Conservation (phyloP, 2,113 vertebrate species). For the Cebus imitator region DNA sequence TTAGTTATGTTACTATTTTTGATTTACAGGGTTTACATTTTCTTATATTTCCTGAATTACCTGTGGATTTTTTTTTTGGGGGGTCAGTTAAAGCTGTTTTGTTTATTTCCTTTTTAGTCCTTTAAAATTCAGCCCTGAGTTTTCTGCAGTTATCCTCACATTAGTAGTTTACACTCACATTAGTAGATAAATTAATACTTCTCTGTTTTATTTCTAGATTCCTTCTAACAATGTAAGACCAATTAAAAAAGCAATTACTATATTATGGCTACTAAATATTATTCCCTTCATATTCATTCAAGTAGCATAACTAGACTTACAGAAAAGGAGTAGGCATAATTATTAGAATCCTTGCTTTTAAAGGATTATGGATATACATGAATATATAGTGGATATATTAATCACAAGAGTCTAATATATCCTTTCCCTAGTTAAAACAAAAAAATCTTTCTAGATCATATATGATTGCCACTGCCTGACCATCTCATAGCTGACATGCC, state of each 20-base stretch:
- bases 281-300: background rate
- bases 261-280: background rate
- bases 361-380: background rate
- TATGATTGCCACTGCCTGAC: background rate
- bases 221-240: background rate
- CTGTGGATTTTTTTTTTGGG: no score
- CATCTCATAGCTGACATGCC: background rate
- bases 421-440: background rate
- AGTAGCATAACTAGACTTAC: background rate
- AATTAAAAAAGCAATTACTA: background rate
- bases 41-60: no score
- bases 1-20: background rate
- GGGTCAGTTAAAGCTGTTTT: no score
- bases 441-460: background rate
- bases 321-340: background rate
- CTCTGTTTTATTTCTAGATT: background rate
- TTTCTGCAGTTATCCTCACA: no score
- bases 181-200: background rate
- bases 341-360: background rate
- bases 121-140: no score
- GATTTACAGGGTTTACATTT: background rate
- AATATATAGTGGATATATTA: no score
- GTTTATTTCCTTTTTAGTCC: no score
- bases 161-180: background rate
- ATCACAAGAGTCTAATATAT: background rate